Base-by-base conservation (phyloP, 2,113 vertebrate species). In the Struthidea cinerea region DNA sequence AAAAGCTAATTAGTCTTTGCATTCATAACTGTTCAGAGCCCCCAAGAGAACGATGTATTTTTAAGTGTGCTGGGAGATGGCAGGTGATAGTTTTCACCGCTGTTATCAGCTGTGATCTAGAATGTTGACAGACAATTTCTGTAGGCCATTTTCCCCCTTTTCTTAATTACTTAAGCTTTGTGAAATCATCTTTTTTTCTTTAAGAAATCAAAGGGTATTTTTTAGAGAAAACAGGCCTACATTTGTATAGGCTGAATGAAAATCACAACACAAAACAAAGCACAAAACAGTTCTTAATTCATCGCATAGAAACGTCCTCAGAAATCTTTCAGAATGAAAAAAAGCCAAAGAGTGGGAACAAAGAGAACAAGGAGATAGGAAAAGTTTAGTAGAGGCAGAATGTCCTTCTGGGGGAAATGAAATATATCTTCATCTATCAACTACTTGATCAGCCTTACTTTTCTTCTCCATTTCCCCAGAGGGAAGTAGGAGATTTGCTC, bases 1-100 rank as follows among this genome's bases (percentile, higher is more conserved):
- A 74, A 95, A 94, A 86, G 50, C 50, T 94, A 95, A 96, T 93
- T 92, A 93, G 67, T 94, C 57, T 92, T 83, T 86, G 59, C 55
- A 80, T 86, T 92, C 50, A 47, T 70, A 90, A 74, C n/a, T 55
- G 55, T 32, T 86, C 42, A 23, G 59, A 70, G 21, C 23, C 26
- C 79, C 33, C 55, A 74, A 11, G 59, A 35, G 50, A 37, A 33
- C 2, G 1, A 65, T 33, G 30, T 35, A 47, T 73, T 92, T 91
- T 84, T 67, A 74, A 91, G 64, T 12, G 0, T 30, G 52, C 55
- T 69, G 16, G 6, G 19, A 18, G 16, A 49, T 33, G 11, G 37
- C 46, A 70, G 68, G 61, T 64, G 65, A 46, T 65, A 16, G 24
- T 56, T 89, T 91, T 79, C 35, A 60, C 22, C 4, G 4, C 35